Evolutionary conservation across 2,888 invertebrate species (phyloP).

Genomic region (Hipparchia sbordonii): DNA sequence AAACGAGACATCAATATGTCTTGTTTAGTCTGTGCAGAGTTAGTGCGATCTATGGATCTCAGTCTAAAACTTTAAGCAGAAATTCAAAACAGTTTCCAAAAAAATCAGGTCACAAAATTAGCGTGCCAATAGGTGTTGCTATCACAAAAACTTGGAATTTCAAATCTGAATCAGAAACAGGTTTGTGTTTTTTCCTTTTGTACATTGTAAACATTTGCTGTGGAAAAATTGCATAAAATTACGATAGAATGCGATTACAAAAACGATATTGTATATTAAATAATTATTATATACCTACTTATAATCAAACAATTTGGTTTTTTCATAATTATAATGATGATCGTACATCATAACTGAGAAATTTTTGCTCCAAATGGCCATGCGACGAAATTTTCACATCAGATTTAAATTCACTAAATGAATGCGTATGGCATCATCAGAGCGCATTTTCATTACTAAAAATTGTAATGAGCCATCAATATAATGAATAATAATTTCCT

Average conservation of each 20-base stretch:
- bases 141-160: slow-evolving; percentile 1
- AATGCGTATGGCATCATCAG: neutral
- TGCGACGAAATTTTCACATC: too few relatives aligned
- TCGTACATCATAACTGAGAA: too few relatives aligned
- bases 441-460: neutral
- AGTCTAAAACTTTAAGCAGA: neutral
- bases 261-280: neutral
- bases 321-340: neutral
- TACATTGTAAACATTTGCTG: neutral
- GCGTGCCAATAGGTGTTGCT: neutral
- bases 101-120: slow-evolving; percentile 19
- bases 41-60: too few relatives aligned
- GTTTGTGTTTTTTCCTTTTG: neutral
- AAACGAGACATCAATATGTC: neutral
- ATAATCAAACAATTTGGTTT: neutral
- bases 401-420: too few relatives aligned
- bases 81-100: neutral
- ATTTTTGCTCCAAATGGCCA: too few relatives aligned
- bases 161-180: slow-evolving; percentile 13
- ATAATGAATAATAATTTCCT: neutral
- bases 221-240: slow-evolving; percentile 14
- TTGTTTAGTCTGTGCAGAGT: too few relatives aligned
- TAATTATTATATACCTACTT: neutral
- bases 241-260: slow-evolving; percentile 2
- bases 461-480: neutral